phyloP scores from a whole-genome alignment of 2,113 vertebrate species.

The Ciconia stormi region DNA sequence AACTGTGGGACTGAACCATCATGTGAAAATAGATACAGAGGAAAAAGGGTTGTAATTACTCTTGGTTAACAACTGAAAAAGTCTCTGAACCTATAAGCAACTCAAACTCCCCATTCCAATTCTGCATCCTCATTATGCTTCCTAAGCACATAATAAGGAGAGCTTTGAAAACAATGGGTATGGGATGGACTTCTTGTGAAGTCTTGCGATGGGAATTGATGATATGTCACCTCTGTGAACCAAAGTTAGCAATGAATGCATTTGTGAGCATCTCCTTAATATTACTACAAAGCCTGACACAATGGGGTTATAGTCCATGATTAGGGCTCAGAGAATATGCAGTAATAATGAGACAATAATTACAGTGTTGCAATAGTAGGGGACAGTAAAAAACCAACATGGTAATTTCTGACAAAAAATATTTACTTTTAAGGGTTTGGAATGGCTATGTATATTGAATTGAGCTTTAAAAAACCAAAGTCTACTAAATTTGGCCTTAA shows the following conservation, averaged over 20 bases:
- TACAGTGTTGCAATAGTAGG: background rate
- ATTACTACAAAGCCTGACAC: background rate
- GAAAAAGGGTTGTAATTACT: background rate
- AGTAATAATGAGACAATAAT: background rate
- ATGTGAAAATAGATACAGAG: background rate
- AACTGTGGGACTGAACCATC: background rate
- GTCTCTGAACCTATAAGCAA: background rate
- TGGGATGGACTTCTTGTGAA: background rate
- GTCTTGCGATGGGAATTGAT: constrained; percentile 31
- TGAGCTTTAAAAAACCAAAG: background rate
- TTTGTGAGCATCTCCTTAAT: background rate
- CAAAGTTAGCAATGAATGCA: constrained; percentile 21
- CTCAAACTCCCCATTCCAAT: background rate
- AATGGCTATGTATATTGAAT: background rate
- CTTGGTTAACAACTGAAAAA: background rate
- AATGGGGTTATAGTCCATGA: background rate
- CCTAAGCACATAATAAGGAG: background rate
- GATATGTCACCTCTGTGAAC: background rate
- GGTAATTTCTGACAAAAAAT: background rate
- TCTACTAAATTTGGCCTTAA: background rate
- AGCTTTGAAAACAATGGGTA: background rate
- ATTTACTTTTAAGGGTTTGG: background rate
- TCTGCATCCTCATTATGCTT: background rate
- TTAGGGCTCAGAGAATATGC: background rate
- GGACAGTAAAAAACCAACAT: background rate